These are phyloP conservation scores for Orientallactaga bullata DNA, from an alignment of 2,113 vertebrate species.

Conservation along the genomic window DNA sequence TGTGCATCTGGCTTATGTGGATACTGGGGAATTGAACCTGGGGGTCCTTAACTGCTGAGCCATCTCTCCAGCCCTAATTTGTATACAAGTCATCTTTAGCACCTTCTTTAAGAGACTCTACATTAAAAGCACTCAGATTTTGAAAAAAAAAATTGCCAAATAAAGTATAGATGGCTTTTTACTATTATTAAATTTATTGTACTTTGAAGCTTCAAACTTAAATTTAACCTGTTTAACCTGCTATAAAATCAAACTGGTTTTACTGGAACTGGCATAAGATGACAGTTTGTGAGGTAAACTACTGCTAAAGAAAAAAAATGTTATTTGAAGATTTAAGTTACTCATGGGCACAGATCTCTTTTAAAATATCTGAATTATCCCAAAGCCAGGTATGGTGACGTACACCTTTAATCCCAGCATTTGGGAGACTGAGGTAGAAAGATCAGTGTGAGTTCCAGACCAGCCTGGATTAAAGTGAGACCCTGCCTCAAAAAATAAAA, in stretches of 20 bases:
- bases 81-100: neutral
- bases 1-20: too few species aligned
- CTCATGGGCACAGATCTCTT: neutral
- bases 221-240: neutral
- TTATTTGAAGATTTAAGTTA: constrained; percentile 2
- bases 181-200: constrained; percentile 18
- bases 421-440: too few species aligned
- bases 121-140: constrained; percentile 13
- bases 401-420: too few species aligned
- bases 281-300: neutral
- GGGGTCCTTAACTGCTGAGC: too few species aligned
- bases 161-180: neutral
- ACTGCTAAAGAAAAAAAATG: neutral
- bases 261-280: neutral
- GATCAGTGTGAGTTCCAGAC: too few species aligned
- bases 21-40: too few species aligned
- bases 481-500: too few species aligned
- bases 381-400: too few species aligned
- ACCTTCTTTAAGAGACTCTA: neutral
- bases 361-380: neutral
- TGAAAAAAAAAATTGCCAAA: neutral
- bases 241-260: constrained; percentile 42
- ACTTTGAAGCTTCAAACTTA: constrained; percentile 32
- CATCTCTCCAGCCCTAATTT: neutral
- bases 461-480: too few species aligned